Evolutionary conservation across 1,140 invertebrate genomes (phyloP).

Genomic region (Octopus bimaculoides): DNA sequence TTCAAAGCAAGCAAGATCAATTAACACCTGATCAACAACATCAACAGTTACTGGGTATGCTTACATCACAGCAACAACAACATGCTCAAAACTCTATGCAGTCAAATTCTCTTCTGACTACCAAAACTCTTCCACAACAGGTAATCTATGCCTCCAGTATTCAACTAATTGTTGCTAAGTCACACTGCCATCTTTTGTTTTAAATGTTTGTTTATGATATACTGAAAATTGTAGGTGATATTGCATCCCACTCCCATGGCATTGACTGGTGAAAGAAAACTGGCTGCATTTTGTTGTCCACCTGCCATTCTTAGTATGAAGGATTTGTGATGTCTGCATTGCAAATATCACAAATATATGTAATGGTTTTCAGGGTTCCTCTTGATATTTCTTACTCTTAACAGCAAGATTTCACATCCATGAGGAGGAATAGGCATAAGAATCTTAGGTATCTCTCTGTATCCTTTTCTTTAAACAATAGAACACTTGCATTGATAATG

Average conservation of each 20-base stretch:
- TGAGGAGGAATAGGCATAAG: too few relatives aligned
- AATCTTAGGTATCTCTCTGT: too few relatives aligned
- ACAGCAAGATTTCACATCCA: conserved; percentile 18
- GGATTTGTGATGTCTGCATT: too few relatives aligned
- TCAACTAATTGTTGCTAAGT: background rate
- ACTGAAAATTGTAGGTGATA: too few relatives aligned
- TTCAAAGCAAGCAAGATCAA: conserved; percentile 3
- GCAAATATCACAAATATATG: conserved; percentile 14
- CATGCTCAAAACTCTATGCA: conserved; percentile 11
- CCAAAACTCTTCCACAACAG: conserved; percentile 1
- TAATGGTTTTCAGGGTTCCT: background rate
- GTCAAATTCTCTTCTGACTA: conserved; percentile 6
- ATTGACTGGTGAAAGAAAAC: too few relatives aligned
- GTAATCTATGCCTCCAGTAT: background rate
- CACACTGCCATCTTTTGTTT: background rate
- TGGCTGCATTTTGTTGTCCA: too few relatives aligned
- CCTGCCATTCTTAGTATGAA: too few relatives aligned
- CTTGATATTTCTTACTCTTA: conserved; percentile 13
- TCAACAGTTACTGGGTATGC: conserved; percentile 15
- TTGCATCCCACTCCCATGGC: too few relatives aligned
- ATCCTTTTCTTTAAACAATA: too few relatives aligned
- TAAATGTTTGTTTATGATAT: too few relatives aligned
- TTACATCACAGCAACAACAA: background rate
- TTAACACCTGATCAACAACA: conserved; percentile 17
- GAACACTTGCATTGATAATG: too few relatives aligned